A percentile compares a stretch with the other conserved stretches of the same genome.
phyloP scores from a whole-genome alignment of 1,140 invertebrate genomes.

The Asobara japonica region DNA sequence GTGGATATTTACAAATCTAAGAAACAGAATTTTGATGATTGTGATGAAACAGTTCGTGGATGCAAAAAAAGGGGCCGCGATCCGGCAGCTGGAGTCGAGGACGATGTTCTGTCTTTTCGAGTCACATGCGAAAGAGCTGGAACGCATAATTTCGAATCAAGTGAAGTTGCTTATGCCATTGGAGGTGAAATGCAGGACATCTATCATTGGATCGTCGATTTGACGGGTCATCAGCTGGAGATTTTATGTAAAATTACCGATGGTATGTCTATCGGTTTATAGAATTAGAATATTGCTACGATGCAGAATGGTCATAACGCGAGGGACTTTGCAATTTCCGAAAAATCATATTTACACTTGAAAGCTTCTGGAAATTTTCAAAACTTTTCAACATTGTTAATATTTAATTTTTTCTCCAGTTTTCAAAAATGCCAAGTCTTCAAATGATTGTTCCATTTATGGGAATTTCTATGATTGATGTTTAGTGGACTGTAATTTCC shows the following conservation, averaged over 20 bases:
- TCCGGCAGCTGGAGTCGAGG: constrained; percentile 37
- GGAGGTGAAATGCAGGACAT: constrained; percentile 69
- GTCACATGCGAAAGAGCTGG: constrained; percentile 70
- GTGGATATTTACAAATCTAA: constrained; percentile 2
- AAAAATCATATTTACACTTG: too few species aligned
- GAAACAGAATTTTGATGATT: neutral
- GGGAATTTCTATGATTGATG: too few species aligned
- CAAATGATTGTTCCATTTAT: too few species aligned
- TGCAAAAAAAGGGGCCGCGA: constrained; percentile 43
- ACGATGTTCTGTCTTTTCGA: constrained; percentile 64
- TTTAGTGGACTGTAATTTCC: too few species aligned
- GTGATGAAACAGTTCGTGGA: constrained; percentile 19
- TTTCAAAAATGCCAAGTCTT: too few species aligned
- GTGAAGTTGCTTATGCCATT: constrained; percentile 66
- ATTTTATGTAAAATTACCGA: constrained; percentile 66
- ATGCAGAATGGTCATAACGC: too few species aligned
- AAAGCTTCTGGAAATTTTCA: constrained; percentile 10
- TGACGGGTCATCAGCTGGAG: constrained; percentile 69
- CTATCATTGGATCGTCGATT: constrained; percentile 70
- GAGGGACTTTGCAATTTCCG: too few species aligned
- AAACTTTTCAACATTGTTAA: constrained; percentile 3
- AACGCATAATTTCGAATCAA: constrained; percentile 69
- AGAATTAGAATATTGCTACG: too few species aligned
- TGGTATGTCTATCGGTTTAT: constrained; percentile 37
- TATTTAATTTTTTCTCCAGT: neutral